Evolutionary conservation across 2,888 invertebrate species (phyloP).

Genomic region (Pelosia muscerda): DNA sequence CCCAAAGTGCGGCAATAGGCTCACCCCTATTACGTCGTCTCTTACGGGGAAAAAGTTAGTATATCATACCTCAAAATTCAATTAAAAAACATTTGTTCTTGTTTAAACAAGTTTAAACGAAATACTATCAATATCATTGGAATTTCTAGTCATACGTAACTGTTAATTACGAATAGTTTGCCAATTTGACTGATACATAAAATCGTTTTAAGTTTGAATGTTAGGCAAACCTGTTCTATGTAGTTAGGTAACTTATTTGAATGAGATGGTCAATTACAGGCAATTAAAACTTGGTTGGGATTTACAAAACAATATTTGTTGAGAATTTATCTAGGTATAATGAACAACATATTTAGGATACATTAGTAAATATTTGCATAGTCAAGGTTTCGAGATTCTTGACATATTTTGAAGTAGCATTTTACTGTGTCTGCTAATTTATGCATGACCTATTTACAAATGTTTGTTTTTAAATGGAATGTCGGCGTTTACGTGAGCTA

Average conservation of each 20-base stretch:
- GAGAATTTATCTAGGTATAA: not conserved
- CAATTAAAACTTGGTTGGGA: constrained; percentile 4
- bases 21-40: too few relatives aligned
- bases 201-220: not conserved
- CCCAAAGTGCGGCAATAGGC: too few relatives aligned
- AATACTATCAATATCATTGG: not conserved
- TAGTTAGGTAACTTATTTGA: not conserved
- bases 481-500: too few relatives aligned
- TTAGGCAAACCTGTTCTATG: constrained; percentile 3
- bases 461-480: too few relatives aligned
- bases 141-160: not conserved
- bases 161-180: not conserved
- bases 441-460: not conserved
- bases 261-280: not conserved
- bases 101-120: not conserved
- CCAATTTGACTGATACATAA: not conserved
- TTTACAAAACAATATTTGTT: not conserved
- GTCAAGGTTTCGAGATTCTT: not conserved
- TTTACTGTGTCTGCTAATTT: not conserved
- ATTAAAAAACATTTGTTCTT: too few relatives aligned
- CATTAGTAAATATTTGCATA: too few relatives aligned
- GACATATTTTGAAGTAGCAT: not conserved
- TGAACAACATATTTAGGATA: not conserved
- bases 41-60: too few relatives aligned
- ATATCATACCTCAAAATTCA: too few relatives aligned